Evolutionary conservation across 1,140 invertebrate genomes (phyloP).

Genomic region (Drosophila burlai): DNA sequence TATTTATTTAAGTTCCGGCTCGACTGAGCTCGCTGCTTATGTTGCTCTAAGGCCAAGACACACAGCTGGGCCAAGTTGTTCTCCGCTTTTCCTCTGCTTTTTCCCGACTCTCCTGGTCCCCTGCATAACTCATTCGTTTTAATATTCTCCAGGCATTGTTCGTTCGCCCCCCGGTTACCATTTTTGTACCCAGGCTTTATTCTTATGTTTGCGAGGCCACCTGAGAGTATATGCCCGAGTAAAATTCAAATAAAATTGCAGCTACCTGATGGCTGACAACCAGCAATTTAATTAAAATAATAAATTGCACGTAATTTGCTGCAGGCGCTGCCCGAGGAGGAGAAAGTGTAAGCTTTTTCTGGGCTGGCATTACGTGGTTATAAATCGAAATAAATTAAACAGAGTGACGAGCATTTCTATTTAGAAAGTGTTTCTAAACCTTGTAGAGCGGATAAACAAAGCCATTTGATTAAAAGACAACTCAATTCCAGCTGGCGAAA

Average conservation of each 20-base stretch:
- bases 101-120: constrained; percentile 12
- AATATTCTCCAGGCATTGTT: constrained; percentile 65
- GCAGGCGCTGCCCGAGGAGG: constrained; percentile 14
- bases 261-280: constrained; percentile 30
- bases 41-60: constrained; percentile 40
- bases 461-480: constrained; percentile 8
- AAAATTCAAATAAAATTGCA: constrained; percentile 65
- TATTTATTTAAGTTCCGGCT: constrained; percentile 71
- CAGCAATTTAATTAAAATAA: constrained; percentile 78
- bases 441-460: constrained; percentile 3
- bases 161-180: constrained; percentile 34
- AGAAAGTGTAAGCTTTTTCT: background rate
- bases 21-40: constrained; percentile 51
- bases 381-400: constrained; percentile 12
- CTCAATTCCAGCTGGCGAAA: constrained; percentile 14
- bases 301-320: constrained; percentile 71
- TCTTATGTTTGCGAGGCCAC: constrained; percentile 19
- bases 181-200: constrained; percentile 18
- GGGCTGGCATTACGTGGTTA: background rate
- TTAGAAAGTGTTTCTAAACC: background rate
- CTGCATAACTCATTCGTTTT: constrained; percentile 74
- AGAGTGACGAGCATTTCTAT: background rate
- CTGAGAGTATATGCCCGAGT: constrained; percentile 29
- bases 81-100: background rate
- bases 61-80: constrained; percentile 57